These are phyloP conservation scores for Emys orbicularis DNA, from an alignment of 2,797 vertebrate genomes.

Conservation along the genomic window DNA sequence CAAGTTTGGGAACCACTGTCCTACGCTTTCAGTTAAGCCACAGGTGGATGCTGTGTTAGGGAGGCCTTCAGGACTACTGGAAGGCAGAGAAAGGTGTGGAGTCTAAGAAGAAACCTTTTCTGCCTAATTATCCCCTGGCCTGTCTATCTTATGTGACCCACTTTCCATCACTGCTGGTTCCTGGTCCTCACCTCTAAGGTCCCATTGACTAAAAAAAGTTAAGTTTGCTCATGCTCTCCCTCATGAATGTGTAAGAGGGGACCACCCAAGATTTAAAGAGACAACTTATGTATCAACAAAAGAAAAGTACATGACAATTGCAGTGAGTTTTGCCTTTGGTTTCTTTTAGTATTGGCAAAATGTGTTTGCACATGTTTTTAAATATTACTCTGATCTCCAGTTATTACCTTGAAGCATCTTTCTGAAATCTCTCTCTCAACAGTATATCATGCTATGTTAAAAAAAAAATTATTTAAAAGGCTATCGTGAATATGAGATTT, in stretches of 20 bases:
- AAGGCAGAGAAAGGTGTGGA: neutral
- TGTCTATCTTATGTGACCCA: neutral
- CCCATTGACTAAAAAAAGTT: neutral
- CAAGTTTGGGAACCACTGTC: neutral
- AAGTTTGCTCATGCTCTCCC: neutral
- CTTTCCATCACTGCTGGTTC: constrained; percentile 60
- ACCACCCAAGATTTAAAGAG: neutral
- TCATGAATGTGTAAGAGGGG: neutral
- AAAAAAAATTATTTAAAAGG: neutral
- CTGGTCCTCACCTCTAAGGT: constrained; percentile 63
- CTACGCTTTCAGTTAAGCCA: neutral
- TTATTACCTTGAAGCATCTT: constrained; percentile 40
- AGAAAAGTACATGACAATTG: neutral
- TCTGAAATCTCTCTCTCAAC: neutral
- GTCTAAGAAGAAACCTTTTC: constrained; percentile 44
- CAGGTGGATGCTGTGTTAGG: neutral
- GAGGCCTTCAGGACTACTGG: neutral
- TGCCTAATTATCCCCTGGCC: constrained; percentile 46
- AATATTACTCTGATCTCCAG: constrained; percentile 29
- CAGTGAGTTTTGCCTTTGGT: neutral
- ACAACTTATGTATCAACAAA: neutral
- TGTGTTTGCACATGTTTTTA: neutral
- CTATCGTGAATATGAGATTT: neutral
- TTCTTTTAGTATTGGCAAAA: constrained; percentile 62
- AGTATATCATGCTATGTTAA: neutral